Conservation (phyloP, 2,113 vertebrate species). For the Ramphastos sulfuratus region DNA sequence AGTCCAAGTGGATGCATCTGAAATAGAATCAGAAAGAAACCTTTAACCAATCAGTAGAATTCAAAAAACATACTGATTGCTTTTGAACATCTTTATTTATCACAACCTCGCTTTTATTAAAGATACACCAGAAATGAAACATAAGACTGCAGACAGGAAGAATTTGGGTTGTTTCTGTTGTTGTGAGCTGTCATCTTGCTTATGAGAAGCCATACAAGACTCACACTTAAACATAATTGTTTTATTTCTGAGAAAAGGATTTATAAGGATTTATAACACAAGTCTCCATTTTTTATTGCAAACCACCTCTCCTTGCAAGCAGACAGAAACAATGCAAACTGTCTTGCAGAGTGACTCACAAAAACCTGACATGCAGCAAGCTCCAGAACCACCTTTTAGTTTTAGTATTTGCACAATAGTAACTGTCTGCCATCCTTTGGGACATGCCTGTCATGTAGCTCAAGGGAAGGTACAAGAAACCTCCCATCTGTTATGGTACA, state of each 20-base stretch:
- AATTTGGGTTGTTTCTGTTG: neutral
- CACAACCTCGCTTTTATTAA: neutral
- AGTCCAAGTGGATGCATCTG: constrained; percentile 98
- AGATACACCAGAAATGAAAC: neutral
- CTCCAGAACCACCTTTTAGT: neutral
- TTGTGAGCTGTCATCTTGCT: neutral
- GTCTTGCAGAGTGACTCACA: neutral
- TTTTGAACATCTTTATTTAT: neutral
- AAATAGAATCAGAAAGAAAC: constrained; percentile 31
- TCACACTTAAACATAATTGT: neutral
- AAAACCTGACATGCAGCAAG: neutral
- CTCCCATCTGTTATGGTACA: neutral
- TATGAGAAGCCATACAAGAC: neutral
- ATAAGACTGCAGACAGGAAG: neutral
- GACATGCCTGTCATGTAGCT: neutral
- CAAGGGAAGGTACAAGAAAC: neutral
- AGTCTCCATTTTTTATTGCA: neutral
- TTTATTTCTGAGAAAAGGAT: too few species aligned
- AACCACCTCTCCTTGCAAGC: neutral
- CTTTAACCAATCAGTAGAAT: neutral
- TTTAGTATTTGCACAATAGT: neutral
- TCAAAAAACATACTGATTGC: neutral
- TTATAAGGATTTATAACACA: neutral
- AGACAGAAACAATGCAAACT: neutral
- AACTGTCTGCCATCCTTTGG: neutral